A percentile compares a stretch with the other conserved stretches of the same genome.
These are phyloP conservation scores for Nephrotoma guestfalica DNA, from an alignment of 2,888 invertebrate genomes.

Conservation along the genomic window DNA sequence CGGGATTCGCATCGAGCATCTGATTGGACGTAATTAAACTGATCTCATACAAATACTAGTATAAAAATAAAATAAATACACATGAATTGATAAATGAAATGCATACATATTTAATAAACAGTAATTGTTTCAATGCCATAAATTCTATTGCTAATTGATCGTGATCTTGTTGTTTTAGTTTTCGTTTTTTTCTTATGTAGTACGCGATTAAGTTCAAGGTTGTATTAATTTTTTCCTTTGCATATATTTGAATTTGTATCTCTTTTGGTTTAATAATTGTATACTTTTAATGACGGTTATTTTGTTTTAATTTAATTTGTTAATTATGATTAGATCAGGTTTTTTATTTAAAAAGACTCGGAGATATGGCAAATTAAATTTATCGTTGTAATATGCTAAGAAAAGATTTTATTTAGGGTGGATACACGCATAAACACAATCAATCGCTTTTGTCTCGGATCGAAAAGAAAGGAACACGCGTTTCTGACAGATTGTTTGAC, in stretches of 20 bases:
- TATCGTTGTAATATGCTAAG: too few species aligned
- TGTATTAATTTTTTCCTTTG: background rate
- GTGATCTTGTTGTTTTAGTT: background rate
- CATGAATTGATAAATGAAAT: too few species aligned
- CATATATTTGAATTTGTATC: background rate
- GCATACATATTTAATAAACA: background rate
- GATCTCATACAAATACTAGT: too few species aligned
- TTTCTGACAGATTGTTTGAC: too few species aligned
- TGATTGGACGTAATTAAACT: too few species aligned
- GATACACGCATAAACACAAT: too few species aligned
- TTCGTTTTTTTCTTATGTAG: background rate
- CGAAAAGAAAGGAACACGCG: too few species aligned
- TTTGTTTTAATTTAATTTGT: background rate
- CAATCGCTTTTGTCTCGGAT: too few species aligned
- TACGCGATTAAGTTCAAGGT: background rate
- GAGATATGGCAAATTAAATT: background rate
- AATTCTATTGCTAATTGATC: background rate
- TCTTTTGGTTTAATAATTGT: background rate
- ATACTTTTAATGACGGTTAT: background rate
- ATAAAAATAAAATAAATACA: too few species aligned
- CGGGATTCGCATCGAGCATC: background rate
- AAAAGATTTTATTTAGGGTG: too few species aligned
- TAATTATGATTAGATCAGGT: background rate
- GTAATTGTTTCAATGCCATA: background rate
- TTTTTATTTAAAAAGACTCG: background rate